A percentile compares a stretch with the other conserved stretches of the same genome.
phyloP scores from a whole-genome alignment of 2,113 vertebrate genomes.

The Vanacampus margaritifer region DNA sequence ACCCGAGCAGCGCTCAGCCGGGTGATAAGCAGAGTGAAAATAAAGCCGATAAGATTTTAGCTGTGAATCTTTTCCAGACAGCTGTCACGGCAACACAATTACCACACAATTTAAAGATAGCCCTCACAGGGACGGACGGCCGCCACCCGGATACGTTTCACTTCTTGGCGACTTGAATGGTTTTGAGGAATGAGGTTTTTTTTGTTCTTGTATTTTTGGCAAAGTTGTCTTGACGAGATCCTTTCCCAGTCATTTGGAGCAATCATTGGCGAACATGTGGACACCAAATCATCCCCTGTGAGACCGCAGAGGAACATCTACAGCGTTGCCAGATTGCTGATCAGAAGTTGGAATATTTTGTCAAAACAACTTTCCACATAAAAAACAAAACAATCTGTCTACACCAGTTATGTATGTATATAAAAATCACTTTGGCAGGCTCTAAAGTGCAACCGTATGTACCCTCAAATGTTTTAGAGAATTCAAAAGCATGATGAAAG shows the following conservation, averaged over 20 bases:
- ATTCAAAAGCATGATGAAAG: no score
- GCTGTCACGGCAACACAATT: constrained; percentile 35
- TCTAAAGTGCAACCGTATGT: no score
- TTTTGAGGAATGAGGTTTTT: constrained; percentile 28
- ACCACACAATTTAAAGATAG: constrained; percentile 62
- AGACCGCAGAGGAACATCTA: constrained; percentile 21
- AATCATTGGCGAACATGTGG: constrained; percentile 33
- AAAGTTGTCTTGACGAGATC: constrained; percentile 9
- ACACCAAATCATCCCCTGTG: constrained; percentile 28
- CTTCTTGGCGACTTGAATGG: constrained; percentile 21
- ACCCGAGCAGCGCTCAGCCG: constrained; percentile 37
- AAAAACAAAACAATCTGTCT: neutral
- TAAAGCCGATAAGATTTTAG: constrained; percentile 37
- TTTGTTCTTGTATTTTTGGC: neutral
- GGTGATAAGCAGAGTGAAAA: constrained; percentile 55
- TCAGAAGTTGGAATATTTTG: constrained; percentile 23
- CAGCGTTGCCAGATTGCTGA: constrained; percentile 38
- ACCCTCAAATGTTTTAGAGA: no score
- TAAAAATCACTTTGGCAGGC: neutral
- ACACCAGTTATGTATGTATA: neutral
- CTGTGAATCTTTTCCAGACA: constrained; percentile 4
- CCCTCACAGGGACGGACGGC: constrained; percentile 35
- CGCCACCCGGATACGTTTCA: constrained; percentile 42
- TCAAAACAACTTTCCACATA: neutral
- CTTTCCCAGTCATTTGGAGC: constrained; percentile 28